phyloP scores from a whole-genome alignment of 2,113 vertebrate genomes.

The Triplophysa rosa region DNA sequence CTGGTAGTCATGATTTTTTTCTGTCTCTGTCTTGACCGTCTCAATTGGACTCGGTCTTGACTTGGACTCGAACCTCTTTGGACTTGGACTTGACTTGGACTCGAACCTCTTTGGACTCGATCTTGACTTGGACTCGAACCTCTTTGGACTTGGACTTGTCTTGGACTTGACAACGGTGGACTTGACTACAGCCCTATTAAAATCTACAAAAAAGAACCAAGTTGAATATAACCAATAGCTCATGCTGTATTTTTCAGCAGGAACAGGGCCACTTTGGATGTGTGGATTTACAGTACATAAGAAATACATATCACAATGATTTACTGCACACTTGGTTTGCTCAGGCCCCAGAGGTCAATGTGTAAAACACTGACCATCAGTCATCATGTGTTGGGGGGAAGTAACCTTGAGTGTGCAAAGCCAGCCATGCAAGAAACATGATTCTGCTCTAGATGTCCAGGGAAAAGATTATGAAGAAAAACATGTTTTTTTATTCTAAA shows the following conservation, averaged over 20 bases:
- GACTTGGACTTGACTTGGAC: too few species aligned
- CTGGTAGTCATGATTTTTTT: too few species aligned
- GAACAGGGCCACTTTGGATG: neutral
- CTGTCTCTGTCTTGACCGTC: too few species aligned
- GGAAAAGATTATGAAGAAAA: neutral
- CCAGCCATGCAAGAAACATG: slow-evolving; percentile 28
- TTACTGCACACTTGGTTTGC: slow-evolving; percentile 13
- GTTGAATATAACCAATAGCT: neutral
- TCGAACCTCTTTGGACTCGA: too few species aligned
- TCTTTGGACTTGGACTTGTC: too few species aligned
- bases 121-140: too few species aligned
- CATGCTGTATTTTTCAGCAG: neutral
- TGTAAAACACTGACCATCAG: slow-evolving; percentile 36
- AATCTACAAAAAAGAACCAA: too few species aligned
- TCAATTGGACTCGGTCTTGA: too few species aligned
- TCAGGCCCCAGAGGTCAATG: slow-evolving; percentile 27
- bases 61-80: too few species aligned
- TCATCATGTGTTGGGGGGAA: slow-evolving; percentile 24
- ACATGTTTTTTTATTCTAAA: too few species aligned
- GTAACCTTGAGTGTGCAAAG: slow-evolving; percentile 42
- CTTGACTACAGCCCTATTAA: too few species aligned
- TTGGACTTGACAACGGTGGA: too few species aligned
- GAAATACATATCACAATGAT: slow-evolving; percentile 11
- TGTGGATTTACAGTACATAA: neutral
- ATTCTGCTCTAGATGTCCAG: slow-evolving; percentile 37